Base-by-base conservation (phyloP, 2,113 vertebrate genomes). In the Willisornis vidua region DNA sequence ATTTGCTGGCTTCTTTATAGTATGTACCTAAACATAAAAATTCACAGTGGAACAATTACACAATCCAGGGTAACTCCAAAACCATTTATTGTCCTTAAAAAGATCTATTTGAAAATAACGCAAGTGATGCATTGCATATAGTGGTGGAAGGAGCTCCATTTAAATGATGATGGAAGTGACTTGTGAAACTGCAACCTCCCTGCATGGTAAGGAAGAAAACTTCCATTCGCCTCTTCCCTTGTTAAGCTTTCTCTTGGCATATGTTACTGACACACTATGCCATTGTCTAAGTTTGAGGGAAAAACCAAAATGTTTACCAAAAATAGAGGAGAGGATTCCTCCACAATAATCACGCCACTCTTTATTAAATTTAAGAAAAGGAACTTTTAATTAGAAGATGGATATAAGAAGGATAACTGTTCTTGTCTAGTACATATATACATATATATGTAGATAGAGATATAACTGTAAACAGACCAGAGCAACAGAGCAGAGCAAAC, bases 31-130 rank as follows among this genome's bases (percentile, higher is more conserved):
- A 82, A 61, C 7, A n/a, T 25, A 70, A 37, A 5, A 68, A 31
- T 35, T 59, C 54, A 29, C 33, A 22, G 20, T 4, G 7, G 43
- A 67, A 59, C 8, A 70, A 10, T 0, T 0, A 10, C 29, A 68
- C 7, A 54, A 19, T 24, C 5, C 31, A 37, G 5, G 7, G 7
- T 48, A 72, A 43, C 14, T 81, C 22, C 13, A 57, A 78, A 86
- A 35, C 4, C 67, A 33, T 16, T 29, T n/a, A 4, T 39, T 87
- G 10, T 29, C 41, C 9, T 72, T 82, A 68, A n/a, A 78, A 91
- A 41, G 9, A 92, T 70, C 14, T 16, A 9, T 72, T 79, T 87
- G 67, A 85, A 94, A 87, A 73, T 15, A 54, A 46, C 33, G 45
- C 18, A 57, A 89, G 10, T 8, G 39, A 49, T 57, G 12, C 3